These are phyloP conservation scores for Otocyon megalotis DNA, from an alignment of 2,113 vertebrate genomes.

Conservation along the genomic window DNA sequence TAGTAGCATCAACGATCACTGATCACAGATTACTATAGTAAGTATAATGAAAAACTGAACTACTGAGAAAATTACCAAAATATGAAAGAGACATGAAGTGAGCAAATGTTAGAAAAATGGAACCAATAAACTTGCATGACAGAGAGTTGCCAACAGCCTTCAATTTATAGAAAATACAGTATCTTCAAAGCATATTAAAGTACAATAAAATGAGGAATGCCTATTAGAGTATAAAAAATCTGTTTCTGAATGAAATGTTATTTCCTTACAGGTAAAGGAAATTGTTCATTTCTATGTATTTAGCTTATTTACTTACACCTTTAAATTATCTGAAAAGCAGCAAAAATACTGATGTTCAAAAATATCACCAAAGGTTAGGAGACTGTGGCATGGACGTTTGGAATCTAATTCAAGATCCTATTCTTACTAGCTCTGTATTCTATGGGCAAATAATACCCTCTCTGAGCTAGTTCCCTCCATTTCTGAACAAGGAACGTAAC, in stretches of 20 bases:
- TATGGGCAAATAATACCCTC: not conserved
- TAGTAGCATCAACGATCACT: not conserved
- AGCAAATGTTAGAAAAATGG: not conserved
- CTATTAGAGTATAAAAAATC: not conserved
- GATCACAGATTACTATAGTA: not conserved
- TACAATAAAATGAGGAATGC: not conserved
- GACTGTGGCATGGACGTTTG: not conserved
- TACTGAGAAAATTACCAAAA: not conserved
- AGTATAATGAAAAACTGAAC: not conserved
- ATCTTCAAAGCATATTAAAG: not conserved
- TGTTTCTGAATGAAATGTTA: slow-evolving; percentile 3
- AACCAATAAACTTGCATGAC: not conserved
- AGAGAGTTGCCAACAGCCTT: not conserved
- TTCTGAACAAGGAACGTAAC: not conserved
- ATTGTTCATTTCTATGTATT: not conserved
- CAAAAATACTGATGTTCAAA: not conserved
- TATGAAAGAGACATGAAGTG: not conserved
- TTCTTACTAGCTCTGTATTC: not conserved
- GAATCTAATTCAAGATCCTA: not conserved
- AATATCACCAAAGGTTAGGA: not conserved
- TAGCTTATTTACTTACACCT: slow-evolving; percentile 7
- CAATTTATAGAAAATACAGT: not conserved
- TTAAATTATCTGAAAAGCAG: slow-evolving; percentile 3
- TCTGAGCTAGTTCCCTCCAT: not conserved
- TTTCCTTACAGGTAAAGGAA: not conserved